These are phyloP conservation scores for Crotalus tigris DNA, from an alignment of 2,113 vertebrate genomes.

Conservation along the genomic window DNA sequence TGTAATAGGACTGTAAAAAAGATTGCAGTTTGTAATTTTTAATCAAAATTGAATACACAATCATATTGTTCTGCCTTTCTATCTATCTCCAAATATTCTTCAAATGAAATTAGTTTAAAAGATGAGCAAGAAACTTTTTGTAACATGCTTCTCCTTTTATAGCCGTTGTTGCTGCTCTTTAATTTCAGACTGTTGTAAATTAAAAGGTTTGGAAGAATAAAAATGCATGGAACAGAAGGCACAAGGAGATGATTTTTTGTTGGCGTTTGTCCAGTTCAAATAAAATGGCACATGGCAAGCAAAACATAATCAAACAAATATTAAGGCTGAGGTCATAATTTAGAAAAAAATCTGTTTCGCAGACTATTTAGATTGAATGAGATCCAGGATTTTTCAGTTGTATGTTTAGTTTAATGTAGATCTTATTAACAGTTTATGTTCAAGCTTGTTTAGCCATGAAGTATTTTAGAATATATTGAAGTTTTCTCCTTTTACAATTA, in stretches of 20 bases:
- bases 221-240: background rate
- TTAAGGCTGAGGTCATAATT: constrained; percentile 71
- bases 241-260: constrained; percentile 59
- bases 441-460: constrained; percentile 64
- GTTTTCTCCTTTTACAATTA: constrained; percentile 52
- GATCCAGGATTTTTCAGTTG: constrained; percentile 18
- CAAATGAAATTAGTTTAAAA: constrained; percentile 17
- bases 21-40: background rate
- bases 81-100: background rate
- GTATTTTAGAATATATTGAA: constrained; percentile 61
- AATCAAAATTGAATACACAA: background rate
- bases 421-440: constrained; percentile 65
- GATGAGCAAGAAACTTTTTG: constrained; percentile 10
- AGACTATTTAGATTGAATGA: constrained; percentile 66
- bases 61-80: background rate
- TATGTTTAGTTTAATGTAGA: constrained; percentile 42
- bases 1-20: background rate
- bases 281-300: constrained; percentile 63
- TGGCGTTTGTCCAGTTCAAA: constrained; percentile 69
- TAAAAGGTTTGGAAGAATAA: background rate
- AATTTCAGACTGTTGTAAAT: constrained; percentile 12
- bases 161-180: background rate
- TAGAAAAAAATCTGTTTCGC: constrained; percentile 74
- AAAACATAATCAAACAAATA: constrained; percentile 45
- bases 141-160: constrained; percentile 5